Percentiles rank a stretch among this genome's conserved stretches.
Conservation (phyloP, 2,888 invertebrate species). For the Diaprepes abbreviatus region DNA sequence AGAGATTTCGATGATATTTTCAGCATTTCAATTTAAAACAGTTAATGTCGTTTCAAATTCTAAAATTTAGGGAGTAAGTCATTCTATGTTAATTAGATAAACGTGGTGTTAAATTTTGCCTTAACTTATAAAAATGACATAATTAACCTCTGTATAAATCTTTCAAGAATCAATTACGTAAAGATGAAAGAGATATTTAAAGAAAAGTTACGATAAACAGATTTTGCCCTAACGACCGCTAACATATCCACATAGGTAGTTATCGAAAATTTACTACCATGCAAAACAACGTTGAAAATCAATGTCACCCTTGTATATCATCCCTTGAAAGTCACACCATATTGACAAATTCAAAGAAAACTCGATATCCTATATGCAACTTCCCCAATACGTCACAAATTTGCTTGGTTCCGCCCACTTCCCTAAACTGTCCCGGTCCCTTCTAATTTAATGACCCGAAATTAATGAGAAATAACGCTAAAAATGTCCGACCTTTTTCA, state of each 20-base stretch:
- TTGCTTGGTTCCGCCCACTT: slow-evolving; percentile 50
- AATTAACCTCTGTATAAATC: too few species aligned
- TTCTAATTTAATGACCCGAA: slow-evolving; percentile 42
- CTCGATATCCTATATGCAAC: slow-evolving; percentile 42
- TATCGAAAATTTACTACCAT: slow-evolving; percentile 50
- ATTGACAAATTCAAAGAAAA: slow-evolving; percentile 42
- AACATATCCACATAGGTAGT: slow-evolving; percentile 12
- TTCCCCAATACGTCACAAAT: slow-evolving; percentile 44
- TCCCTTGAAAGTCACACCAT: slow-evolving; percentile 44
- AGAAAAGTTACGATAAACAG: slow-evolving; percentile 45
- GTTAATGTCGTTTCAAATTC: too few species aligned
- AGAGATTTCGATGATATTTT: too few species aligned
- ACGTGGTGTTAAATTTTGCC: too few species aligned
- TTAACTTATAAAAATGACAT: too few species aligned
- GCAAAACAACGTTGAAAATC: slow-evolving; percentile 53
- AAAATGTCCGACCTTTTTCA: slow-evolving; percentile 30
- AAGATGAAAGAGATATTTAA: too few species aligned
- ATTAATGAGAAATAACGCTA: slow-evolving; percentile 24
- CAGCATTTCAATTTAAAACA: too few species aligned
- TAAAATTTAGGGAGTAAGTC: too few species aligned
- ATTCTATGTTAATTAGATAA: too few species aligned
- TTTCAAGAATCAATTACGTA: too few species aligned
- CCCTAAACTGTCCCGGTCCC: slow-evolving; percentile 41
- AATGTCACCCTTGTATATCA: slow-evolving; percentile 56
- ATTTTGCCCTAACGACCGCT: slow-evolving; percentile 27